Base-by-base conservation (phyloP, 2,888 invertebrate species). In the Synergus laeviventris region DNA sequence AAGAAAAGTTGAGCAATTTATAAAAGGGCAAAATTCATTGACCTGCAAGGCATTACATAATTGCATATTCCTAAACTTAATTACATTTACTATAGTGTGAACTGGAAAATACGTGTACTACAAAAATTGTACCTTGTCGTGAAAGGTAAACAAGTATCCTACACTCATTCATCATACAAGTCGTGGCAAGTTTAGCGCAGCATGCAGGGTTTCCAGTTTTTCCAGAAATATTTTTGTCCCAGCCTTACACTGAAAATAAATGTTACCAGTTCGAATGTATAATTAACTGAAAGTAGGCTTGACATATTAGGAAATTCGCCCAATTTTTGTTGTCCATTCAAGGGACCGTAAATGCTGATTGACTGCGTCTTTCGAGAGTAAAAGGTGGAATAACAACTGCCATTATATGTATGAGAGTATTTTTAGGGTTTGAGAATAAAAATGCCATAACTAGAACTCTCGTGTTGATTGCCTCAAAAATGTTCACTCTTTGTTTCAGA, bases 201-300 rank as follows among this genome's bases (percentile, higher is more conserved):
- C 45, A 12, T 45, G 70, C n/a, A 49, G 49, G 45, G 14, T 70
- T 70, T 70, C 70, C 70, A 70, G 70, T 70, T 70, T 70, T 49
- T 70, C 70, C 2, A 12, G 31, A 36, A 70, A 49, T 49, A 70
- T 49, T 36, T 70, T 70, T 66, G 24, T 49, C 49, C 9, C 31
- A 49, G 49, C 49, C 16, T 49, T 70, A 49, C 70, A 70, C 31
- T 70, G 70, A 49, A 49, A 31, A 31, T 70, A 49, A 70, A 70
- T 70, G 31, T 36, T 70, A 49, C 31, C 70, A 24, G 42, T 31
- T 70, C 16, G 31, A 49, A 49, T 70, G 9, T n/a, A 70, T 70
- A 49, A 70, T 70, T 49, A 70, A 36, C 70, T 66, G 45, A 66
- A 66, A 49, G 66, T 45, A 24, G 66, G 45, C 45, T 66, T 49